phyloP scores from a whole-genome alignment of 2,888 invertebrate genomes.

The Lasioglossum leucozonium region DNA sequence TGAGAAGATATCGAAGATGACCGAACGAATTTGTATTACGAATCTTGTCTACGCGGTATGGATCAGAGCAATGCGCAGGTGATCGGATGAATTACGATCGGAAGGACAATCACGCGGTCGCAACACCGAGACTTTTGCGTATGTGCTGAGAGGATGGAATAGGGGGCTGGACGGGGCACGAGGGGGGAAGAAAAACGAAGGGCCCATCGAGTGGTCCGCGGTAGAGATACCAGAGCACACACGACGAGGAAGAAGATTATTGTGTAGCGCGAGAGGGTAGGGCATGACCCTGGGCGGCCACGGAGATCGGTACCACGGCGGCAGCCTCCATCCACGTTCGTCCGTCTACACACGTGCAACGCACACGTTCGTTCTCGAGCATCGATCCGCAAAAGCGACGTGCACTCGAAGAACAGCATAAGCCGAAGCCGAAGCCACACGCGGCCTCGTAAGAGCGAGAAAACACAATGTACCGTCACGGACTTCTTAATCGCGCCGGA shows the following conservation, averaged over 20 bases:
- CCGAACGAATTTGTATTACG: not conserved
- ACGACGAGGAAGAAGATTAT: slow-evolving; percentile 79
- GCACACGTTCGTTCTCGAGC: slow-evolving; percentile 53
- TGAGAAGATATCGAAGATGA: too few relatives aligned
- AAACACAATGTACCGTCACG: slow-evolving; percentile 80
- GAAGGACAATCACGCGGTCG: slow-evolving; percentile 53
- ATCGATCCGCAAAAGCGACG: slow-evolving; percentile 54
- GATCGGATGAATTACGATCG: slow-evolving; percentile 42
- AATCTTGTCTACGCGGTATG: not conserved
- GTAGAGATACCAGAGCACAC: slow-evolving; percentile 76
- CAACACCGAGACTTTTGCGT: slow-evolving; percentile 61
- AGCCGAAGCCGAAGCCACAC: slow-evolving; percentile 26
- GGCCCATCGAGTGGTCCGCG: slow-evolving; percentile 65
- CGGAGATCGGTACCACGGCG: slow-evolving; percentile 75
- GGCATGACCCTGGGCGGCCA: slow-evolving; percentile 83
- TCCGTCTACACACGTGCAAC: slow-evolving; percentile 53
- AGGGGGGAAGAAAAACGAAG: slow-evolving; percentile 49
- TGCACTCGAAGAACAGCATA: slow-evolving; percentile 32
- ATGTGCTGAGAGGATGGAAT: slow-evolving; percentile 44
- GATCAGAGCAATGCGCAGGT: not conserved
- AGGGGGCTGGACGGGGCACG: not conserved
- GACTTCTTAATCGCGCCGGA: slow-evolving; percentile 82
- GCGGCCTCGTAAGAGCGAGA: slow-evolving; percentile 54
- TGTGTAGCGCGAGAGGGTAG: slow-evolving; percentile 81
- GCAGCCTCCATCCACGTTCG: slow-evolving; percentile 63